Percentiles rank a stretch among this genome's conserved stretches.
Evolutionary conservation across 1,140 invertebrate genomes (phyloP).

Genomic region (Saccostrea cuccullata): DNA sequence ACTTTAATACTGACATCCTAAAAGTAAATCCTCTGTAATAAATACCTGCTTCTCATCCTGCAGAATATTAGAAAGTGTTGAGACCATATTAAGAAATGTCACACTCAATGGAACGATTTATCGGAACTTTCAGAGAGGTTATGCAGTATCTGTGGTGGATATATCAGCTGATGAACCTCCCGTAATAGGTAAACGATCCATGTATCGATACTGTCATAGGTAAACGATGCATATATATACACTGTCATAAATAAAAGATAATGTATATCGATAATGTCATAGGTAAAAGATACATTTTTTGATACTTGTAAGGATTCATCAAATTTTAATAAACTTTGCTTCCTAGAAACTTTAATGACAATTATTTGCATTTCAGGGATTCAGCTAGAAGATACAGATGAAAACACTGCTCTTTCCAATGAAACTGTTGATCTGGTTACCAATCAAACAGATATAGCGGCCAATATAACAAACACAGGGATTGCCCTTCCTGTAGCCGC

Average conservation of each 20-base stretch:
- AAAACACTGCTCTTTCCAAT: neutral
- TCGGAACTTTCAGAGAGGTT: neutral
- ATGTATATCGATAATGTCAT: neutral
- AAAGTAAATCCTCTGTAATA: too few species aligned
- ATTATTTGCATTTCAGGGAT: neutral
- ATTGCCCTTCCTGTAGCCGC: neutral
- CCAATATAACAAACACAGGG: neutral
- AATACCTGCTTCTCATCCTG: neutral
- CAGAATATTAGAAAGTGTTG: neutral
- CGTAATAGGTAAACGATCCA: neutral
- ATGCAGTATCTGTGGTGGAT: neutral
- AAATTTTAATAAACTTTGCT: too few species aligned
- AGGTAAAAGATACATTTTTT: neutral
- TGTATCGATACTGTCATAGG: neutral
- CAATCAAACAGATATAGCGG: too few species aligned
- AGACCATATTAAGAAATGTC: neutral
- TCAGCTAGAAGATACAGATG: neutral
- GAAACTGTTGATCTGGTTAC: neutral
- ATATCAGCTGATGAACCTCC: neutral
- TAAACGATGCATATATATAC: neutral
- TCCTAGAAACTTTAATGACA: too few species aligned
- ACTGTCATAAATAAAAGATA: neutral
- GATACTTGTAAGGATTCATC: neutral
- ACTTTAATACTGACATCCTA: too few species aligned
- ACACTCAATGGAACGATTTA: neutral